Evolutionary conservation across 2,888 invertebrate species (phyloP), one percentile per base, ranked within the genome.

Genomic region (Atrina japonica): DNA sequence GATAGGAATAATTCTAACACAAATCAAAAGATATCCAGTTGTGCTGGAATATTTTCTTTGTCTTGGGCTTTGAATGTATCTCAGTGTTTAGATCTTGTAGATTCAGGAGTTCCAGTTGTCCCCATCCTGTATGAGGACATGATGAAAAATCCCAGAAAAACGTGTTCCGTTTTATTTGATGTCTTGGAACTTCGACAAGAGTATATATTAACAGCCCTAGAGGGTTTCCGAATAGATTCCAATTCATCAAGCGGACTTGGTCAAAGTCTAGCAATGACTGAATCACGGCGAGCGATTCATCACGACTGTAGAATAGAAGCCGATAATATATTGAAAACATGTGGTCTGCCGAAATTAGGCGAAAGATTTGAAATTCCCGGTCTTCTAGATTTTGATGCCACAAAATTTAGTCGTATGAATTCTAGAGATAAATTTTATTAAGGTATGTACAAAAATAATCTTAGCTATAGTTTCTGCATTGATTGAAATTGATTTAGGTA

Each of bases 51-150:
- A 55, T 80, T 83, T 41, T 84, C 84, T 7, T 80, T 78, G 16
- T 77, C 84, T 1, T 87, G 86, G 86, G 86, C 87, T 1, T 79
- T 85, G 6, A 82, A 82, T 53, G 78, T 86, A 11, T 70, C 83
- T 0, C 76, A 77, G 27, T 78, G 77, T 29, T 75, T 81, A 0
- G 86, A 87, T 49, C 71, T 78, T 9, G 66, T 83, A 7, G 83
- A 84, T 58, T 79, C 79, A 29, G 83, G 85, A 3, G 78, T 84
- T 18, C 83, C 82, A 7, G 63, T 87, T 11, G 77, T 84, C 7
- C 75, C 85, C 6, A 72, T 87, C n/a, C 74, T 85, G n/a, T 86
- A 83, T 60, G 87, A 87, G 65, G 87, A 87, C 58, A 66, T 86
- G 66, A 86, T 87, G 82, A 83, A 83, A 59, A 82, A 80, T 64